Percentiles rank a stretch among this genome's conserved stretches.
Evolutionary conservation across 1,140 invertebrate genomes (phyloP).

Genomic region (Hypsibius dujardini): DNA sequence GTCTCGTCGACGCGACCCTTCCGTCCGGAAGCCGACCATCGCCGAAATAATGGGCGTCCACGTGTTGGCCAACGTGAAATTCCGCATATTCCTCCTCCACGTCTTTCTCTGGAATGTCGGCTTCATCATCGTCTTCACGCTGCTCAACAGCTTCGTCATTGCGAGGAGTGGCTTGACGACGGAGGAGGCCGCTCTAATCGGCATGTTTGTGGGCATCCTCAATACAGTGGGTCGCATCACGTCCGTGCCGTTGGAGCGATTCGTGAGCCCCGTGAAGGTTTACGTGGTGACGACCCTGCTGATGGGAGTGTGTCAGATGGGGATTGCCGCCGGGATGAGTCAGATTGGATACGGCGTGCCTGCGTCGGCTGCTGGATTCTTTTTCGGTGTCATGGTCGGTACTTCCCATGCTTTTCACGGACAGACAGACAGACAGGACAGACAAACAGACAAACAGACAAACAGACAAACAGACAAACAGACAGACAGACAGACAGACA

Average conservation of each 20-base stretch:
- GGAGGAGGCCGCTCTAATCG: not conserved
- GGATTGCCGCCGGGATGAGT: not conserved
- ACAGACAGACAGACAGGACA: no score
- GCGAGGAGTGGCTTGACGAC: not conserved
- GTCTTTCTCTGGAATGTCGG: constrained; percentile 11
- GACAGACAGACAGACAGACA: no score
- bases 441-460: no score
- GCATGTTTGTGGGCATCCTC: not conserved
- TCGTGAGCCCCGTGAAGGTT: not conserved
- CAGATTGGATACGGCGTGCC: not conserved
- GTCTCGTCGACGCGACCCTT: not conserved
- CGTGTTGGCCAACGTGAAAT: not conserved
- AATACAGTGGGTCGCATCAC: not conserved
- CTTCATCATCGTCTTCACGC: constrained; percentile 4
- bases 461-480: no score
- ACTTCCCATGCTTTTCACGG: not conserved
- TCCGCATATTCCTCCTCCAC: not conserved
- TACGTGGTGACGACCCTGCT: not conserved
- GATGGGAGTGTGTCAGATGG: not conserved
- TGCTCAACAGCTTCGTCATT: not conserved
- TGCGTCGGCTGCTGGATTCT: not conserved
- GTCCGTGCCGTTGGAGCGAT: not conserved
- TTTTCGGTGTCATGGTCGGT: constrained; percentile 8
- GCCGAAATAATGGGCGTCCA: not conserved
- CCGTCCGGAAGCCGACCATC: not conserved